Evolutionary conservation across 2,113 vertebrate genomes (phyloP), one percentile per base, ranked within the genome.

Genomic region (Hippopotamus amphibius): DNA sequence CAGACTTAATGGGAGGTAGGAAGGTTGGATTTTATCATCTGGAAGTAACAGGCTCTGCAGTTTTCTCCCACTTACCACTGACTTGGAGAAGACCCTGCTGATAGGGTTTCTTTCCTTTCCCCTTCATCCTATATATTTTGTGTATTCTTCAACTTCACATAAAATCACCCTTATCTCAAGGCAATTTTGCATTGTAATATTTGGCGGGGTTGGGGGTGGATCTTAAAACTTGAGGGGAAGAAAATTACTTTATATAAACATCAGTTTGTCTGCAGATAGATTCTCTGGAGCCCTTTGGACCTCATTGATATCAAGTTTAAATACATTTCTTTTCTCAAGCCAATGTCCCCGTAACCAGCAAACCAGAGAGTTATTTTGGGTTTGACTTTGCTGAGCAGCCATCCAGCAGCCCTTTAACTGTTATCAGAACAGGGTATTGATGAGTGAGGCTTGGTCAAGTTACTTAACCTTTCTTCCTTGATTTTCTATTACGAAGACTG

Each of bases 401-500:
- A 4, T 88, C 63, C 68, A 46, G 8, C 33, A 92, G 71, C 85
- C 68, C 92, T 61, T 41, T 90, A 41, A 61, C 59, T 81, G 46
- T 86, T 95, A 84, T 57, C 82, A 97, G 82, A 91, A 87, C 22
- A 37, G 16, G 33, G 21, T 96, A 84, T 93, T 97, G 95, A 97
- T 92, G 69, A 97, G 86, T 79, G 89, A 95, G 79, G 74, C 95
- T 91, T 98, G 97, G 91, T 95, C 97, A 97, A 98, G 83, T 97
- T 95, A 97, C 91, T 97, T 98, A 96, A 97, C 89, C 95, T 98
- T 97, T 93, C 81, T 97, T 97, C 76, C 94, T 97, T 86, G 95
- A 96, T 96, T 97, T 96, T 96, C 91, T 98, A 0, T 98, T 96
- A 87, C 82, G 93, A 96, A 37, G 83, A 94, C 97, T 97, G 89